These are phyloP conservation scores for Erithacus rubecula DNA, from an alignment of 2,797 vertebrate genomes.

Conservation along the genomic window DNA sequence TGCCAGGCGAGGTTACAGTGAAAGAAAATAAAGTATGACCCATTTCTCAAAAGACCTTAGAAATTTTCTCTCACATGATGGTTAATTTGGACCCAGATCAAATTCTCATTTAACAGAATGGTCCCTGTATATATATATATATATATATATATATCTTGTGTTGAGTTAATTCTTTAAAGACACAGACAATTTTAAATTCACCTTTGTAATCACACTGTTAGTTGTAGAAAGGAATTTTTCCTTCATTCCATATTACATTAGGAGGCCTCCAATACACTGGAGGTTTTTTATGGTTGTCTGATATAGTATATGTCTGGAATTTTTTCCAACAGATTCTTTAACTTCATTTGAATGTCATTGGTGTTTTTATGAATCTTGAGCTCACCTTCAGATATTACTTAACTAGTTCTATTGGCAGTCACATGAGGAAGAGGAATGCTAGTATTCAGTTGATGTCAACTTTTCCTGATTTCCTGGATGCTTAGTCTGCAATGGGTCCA, in stretches of 20 bases:
- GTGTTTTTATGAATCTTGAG: neutral
- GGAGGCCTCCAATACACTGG: neutral
- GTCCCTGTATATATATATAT: neutral
- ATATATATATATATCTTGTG: neutral
- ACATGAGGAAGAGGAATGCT: neutral
- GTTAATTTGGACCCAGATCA: neutral
- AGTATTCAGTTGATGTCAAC: neutral
- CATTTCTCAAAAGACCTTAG: neutral
- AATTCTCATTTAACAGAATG: neutral
- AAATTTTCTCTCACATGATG: neutral
- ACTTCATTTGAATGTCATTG: neutral
- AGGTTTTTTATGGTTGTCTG: neutral
- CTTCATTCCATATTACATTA: neutral
- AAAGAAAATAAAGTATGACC: neutral
- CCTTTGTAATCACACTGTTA: neutral
- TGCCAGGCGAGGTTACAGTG: neutral
- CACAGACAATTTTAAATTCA: neutral
- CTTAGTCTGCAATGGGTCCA: neutral
- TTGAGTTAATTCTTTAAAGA: neutral
- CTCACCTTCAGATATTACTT: constrained; percentile 23
- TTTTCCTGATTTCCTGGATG: constrained; percentile 1
- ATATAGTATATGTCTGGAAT: neutral
- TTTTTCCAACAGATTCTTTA: neutral
- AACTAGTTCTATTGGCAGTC: neutral
- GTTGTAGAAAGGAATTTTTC: neutral